Evolutionary conservation across 2,113 vertebrate genomes (phyloP).

Genomic region (Mugil cephalus): DNA sequence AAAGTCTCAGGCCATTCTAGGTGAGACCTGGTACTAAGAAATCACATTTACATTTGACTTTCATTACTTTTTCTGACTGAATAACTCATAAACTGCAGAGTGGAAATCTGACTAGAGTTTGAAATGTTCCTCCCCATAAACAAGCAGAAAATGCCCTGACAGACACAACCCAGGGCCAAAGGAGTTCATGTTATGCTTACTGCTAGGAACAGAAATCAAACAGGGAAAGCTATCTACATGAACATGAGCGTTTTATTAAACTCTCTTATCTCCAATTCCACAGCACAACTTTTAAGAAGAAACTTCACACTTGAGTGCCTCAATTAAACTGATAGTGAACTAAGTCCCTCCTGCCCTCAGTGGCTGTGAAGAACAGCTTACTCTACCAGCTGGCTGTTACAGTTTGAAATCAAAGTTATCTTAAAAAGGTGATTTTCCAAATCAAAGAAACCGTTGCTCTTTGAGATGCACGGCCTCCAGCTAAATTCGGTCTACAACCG

Average conservation of each 20-base stretch:
- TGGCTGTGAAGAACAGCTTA: neutral
- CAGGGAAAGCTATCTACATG: neutral
- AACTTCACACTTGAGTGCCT: neutral
- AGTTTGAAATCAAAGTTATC: slow-evolving; percentile 5
- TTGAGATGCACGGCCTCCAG: slow-evolving; percentile 12
- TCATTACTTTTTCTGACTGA: too few relatives aligned
- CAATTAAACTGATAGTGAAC: neutral
- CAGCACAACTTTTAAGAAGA: neutral
- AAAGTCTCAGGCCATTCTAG: too few relatives aligned
- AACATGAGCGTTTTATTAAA: neutral
- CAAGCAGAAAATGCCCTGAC: neutral
- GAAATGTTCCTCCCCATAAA: neutral
- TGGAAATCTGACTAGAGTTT: neutral
- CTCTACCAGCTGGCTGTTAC: neutral
- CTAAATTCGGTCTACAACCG: slow-evolving; percentile 12
- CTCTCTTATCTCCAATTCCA: neutral
- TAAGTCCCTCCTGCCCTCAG: neutral
- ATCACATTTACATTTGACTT: neutral
- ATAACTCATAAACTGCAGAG: neutral
- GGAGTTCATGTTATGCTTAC: neutral
- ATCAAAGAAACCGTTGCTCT: slow-evolving; percentile 27
- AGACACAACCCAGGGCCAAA: neutral
- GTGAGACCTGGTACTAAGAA: too few relatives aligned
- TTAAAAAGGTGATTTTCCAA: slow-evolving; percentile 12
- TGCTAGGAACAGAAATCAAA: neutral